Evolutionary conservation across 2,113 vertebrate genomes (phyloP).

Genomic region (Hypomesus transpacificus): DNA sequence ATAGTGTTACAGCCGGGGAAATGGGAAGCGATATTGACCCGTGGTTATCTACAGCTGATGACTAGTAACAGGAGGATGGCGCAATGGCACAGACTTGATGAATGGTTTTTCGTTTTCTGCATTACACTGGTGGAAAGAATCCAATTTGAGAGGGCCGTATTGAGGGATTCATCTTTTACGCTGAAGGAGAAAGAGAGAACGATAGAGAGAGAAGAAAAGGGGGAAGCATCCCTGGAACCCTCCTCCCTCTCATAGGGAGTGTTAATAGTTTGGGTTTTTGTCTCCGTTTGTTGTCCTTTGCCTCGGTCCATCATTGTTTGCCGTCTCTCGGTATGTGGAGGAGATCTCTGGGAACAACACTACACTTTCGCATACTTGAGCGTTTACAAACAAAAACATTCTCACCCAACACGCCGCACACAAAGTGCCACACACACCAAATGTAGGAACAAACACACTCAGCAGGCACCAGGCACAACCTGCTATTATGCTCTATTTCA

Average conservation of each 20-base stretch:
- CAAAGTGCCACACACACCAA: not conserved
- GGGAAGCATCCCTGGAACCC: not conserved
- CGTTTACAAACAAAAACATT: conserved; percentile 19
- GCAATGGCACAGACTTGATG: conserved; percentile 30
- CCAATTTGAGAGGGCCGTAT: conserved; percentile 35
- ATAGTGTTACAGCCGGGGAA: not conserved
- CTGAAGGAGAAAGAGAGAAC: conserved; percentile 8
- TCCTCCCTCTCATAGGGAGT: conserved; percentile 22
- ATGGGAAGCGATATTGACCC: conserved; percentile 22
- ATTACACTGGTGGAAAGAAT: conserved; percentile 26
- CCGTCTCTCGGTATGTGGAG: conserved; percentile 33
- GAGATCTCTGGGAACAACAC: conserved; percentile 6
- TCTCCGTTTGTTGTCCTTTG: conserved; percentile 37
- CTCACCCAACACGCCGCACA: not conserved
- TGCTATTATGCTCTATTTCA: too few species aligned
- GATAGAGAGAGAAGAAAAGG: not conserved
- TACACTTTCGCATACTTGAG: too few species aligned
- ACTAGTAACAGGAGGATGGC: conserved; percentile 35
- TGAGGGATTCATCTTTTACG: conserved; percentile 34
- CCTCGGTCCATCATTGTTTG: conserved; percentile 37
- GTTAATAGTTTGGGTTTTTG: conserved; percentile 35
- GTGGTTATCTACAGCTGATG: conserved; percentile 28
- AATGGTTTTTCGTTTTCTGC: conserved; percentile 34
- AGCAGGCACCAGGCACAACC: too few species aligned
- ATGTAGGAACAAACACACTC: too few species aligned